A percentile compares a stretch with the other conserved stretches of the same genome.
Evolutionary conservation across 1,140 invertebrate genomes (phyloP).

Genomic region (Leucophenga varia): DNA sequence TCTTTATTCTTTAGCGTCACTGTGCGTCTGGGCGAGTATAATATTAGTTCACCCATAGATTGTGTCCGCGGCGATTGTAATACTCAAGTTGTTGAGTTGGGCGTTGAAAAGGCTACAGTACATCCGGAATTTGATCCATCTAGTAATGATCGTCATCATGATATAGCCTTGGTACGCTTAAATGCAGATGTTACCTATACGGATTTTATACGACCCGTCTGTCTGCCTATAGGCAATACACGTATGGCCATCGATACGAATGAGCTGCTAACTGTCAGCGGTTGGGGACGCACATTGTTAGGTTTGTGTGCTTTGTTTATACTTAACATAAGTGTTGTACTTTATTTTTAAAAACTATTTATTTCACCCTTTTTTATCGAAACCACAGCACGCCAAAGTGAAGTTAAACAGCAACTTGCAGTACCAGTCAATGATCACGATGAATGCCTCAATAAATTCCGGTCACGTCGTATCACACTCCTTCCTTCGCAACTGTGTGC

Average conservation of each 20-base stretch:
- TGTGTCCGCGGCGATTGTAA: conserved; percentile 57
- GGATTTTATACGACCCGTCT: conserved; percentile 73
- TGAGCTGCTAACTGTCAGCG: conserved; percentile 63
- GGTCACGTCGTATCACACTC: conserved; percentile 29
- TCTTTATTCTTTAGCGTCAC: conserved; percentile 36
- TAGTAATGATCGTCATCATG: conserved; percentile 57
- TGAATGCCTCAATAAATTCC: conserved; percentile 59
- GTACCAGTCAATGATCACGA: conserved; percentile 59
- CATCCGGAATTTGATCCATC: conserved; percentile 50
- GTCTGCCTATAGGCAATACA: conserved; percentile 61
- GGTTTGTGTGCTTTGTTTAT: conserved; percentile 27
- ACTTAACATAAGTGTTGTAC: not conserved
- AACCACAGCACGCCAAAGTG: conserved; percentile 47
- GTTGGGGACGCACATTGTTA: conserved; percentile 68
- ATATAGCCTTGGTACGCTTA: conserved; percentile 76
- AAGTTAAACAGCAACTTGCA: conserved; percentile 62
- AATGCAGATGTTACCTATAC: conserved; percentile 71
- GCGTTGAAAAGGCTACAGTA: conserved; percentile 43
- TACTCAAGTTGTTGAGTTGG: conserved; percentile 36
- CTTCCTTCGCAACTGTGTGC: conserved; percentile 63
- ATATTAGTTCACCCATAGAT: conserved; percentile 60
- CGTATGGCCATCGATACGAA: conserved; percentile 39
- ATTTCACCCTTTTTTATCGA: not conserved
- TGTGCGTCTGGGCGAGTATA: conserved; percentile 66
- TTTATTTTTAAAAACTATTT: not conserved